Conservation (phyloP, 2,888 invertebrate genomes). For the Micropterix aruncella region DNA sequence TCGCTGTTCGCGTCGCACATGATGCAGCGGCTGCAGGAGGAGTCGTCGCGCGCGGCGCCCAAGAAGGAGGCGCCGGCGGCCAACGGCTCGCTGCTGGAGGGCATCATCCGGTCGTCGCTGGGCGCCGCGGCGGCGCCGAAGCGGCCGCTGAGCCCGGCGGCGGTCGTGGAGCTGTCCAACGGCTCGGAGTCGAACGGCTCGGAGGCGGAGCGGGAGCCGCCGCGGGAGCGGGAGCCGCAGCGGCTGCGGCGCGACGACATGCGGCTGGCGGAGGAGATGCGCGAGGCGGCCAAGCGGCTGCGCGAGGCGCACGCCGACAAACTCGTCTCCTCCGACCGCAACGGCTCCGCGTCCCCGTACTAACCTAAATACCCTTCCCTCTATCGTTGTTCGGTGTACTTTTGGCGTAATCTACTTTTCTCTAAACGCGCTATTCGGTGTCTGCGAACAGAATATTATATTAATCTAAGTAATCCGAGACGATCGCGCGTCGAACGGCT, state of each 20-base stretch:
- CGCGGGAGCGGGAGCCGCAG: constrained; percentile 32
- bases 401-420: constrained; percentile 8
- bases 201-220: constrained; percentile 45
- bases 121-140: constrained; percentile 17
- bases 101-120: constrained; percentile 47
- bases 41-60: constrained; percentile 34
- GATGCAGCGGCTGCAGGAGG: constrained; percentile 67
- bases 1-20: constrained; percentile 61
- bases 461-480: constrained; percentile 6
- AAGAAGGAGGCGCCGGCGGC: constrained; percentile 53
- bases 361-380: too few species aligned
- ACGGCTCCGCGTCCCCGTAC: constrained; percentile 4
- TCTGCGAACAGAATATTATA: constrained; percentile 7
- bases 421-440: constrained; percentile 3
- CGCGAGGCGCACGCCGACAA: constrained; percentile 19
- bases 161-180: constrained; percentile 51
- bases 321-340: constrained; percentile 23
- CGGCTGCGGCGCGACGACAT: constrained; percentile 34
- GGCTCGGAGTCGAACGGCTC: constrained; percentile 60
- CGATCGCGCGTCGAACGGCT: constrained; percentile 17
- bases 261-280: constrained; percentile 33
- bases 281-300: constrained; percentile 34
- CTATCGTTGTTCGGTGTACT: constrained; percentile 9
- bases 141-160: constrained; percentile 19
- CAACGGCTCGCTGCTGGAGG: constrained; percentile 69